Conservation (phyloP, 2,113 vertebrate species). For the Lampris megalopsis region DNA sequence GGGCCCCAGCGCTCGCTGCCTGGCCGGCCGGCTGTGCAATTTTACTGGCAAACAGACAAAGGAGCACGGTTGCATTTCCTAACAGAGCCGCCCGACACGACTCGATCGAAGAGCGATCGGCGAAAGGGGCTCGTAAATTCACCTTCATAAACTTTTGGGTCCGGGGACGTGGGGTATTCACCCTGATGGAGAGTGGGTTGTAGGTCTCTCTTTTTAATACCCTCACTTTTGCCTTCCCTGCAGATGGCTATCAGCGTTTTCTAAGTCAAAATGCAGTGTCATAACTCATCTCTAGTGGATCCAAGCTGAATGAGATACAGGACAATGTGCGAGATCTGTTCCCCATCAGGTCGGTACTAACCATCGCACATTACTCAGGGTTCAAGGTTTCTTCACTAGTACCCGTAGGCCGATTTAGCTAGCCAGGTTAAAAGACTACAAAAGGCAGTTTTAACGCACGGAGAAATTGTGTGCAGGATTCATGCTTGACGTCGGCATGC, state of each 20-base stretch:
- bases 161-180: constrained; percentile 32
- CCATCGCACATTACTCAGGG: too few relatives aligned
- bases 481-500: too few relatives aligned
- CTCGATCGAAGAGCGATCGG: constrained; percentile 37
- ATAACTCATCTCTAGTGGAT: too few relatives aligned
- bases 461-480: too few relatives aligned
- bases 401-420: too few relatives aligned
- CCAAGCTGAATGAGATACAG: too few relatives aligned
- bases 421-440: too few relatives aligned
- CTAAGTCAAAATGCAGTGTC: background rate
- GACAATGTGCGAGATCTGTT: too few relatives aligned
- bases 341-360: too few relatives aligned
- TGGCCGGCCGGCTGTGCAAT: constrained; percentile 45
- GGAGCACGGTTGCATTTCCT: constrained; percentile 62
- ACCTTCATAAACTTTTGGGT: constrained; percentile 39
- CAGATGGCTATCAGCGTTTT: background rate
- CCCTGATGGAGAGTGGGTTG: constrained; percentile 40
- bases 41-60: constrained; percentile 70
- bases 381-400: too few relatives aligned
- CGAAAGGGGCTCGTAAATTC: constrained; percentile 49
- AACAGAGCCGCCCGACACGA: constrained; percentile 51
- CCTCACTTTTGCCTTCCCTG: constrained; percentile 40
- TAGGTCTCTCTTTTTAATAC: constrained; percentile 32
- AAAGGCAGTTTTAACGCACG: too few relatives aligned
- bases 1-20: constrained; percentile 59